Conservation (phyloP, 1,140 invertebrate species). For the Watersipora subatra region DNA sequence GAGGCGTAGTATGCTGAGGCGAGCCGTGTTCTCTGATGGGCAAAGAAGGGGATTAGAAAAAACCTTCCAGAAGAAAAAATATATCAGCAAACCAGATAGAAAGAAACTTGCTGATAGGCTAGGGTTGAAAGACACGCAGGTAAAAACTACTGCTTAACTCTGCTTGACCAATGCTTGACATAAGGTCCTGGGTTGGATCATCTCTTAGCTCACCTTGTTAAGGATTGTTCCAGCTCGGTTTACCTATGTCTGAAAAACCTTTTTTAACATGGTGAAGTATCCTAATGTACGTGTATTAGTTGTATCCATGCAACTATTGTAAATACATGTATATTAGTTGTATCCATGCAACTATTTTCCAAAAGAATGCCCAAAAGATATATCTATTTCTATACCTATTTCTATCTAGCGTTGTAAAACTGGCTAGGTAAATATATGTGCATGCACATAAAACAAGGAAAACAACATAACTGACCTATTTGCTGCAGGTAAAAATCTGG, state of each 20-base stretch:
- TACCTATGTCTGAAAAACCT: background rate
- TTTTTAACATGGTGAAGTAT: too few relatives aligned
- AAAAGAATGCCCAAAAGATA: too few relatives aligned
- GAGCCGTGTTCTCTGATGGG: slow-evolving; percentile 84
- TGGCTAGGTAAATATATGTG: too few relatives aligned
- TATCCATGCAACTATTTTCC: too few relatives aligned
- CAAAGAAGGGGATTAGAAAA: slow-evolving; percentile 89
- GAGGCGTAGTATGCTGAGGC: slow-evolving; percentile 79
- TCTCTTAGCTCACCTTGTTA: background rate
- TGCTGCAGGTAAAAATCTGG: slow-evolving; percentile 42
- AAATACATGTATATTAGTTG: too few relatives aligned
- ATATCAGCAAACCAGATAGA: slow-evolving; percentile 93
- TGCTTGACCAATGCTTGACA: background rate
- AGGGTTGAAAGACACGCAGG: slow-evolving; percentile 76
- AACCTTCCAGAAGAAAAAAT: slow-evolving; percentile 89
- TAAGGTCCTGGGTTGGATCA: background rate
- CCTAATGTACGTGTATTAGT: too few relatives aligned
- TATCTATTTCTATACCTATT: too few relatives aligned
- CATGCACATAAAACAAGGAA: too few relatives aligned
- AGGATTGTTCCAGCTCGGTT: background rate
- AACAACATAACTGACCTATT: too few relatives aligned
- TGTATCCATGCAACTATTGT: too few relatives aligned
- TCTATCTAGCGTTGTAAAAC: too few relatives aligned
- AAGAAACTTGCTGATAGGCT: slow-evolving; percentile 90
- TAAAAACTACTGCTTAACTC: slow-evolving; percentile 33